These are phyloP conservation scores for Lophius piscatorius DNA, from an alignment of 2,113 vertebrate species.

Conservation along the genomic window DNA sequence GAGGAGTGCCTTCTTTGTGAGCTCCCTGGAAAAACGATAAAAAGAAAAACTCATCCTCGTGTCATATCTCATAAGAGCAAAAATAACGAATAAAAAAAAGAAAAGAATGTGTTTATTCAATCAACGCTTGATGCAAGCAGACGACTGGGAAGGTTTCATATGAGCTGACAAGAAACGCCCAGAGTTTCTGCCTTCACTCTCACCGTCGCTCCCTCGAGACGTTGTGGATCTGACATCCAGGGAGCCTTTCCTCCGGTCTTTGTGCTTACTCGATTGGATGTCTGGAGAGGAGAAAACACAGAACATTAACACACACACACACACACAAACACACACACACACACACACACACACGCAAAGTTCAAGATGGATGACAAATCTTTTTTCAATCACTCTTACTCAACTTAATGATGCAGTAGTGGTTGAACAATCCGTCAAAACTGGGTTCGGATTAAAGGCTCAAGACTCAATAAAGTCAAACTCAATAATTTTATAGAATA, in stretches of 20 bases:
- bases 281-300: conserved; percentile 78
- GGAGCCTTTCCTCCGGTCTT: conserved; percentile 95
- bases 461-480: too few species aligned
- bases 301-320: conserved; percentile 33
- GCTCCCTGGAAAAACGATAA: conserved; percentile 78
- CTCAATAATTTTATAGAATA: too few species aligned
- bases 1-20: conserved; percentile 95
- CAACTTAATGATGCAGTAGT: too few species aligned
- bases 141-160: conserved; percentile 40
- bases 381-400: too few species aligned
- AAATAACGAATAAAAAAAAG: too few species aligned
- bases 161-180: conserved; percentile 25
- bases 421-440: too few species aligned
- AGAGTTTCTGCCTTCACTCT: conserved; percentile 69
- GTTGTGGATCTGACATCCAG: conserved; percentile 88
- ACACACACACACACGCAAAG: too few species aligned
- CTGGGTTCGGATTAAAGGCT: too few species aligned
- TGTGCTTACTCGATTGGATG: conserved; percentile 88
- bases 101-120: conserved; percentile 39
- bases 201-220: conserved; percentile 92
- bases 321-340: too few species aligned
- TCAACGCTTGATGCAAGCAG: conserved; percentile 52
- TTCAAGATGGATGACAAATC: too few species aligned
- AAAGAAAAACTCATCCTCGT: conserved; percentile 20
- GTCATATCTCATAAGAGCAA: too few species aligned